Evolutionary conservation across 2,888 invertebrate species (phyloP), one percentile per base, ranked within the genome.

Genomic region (Acleris cristana): DNA sequence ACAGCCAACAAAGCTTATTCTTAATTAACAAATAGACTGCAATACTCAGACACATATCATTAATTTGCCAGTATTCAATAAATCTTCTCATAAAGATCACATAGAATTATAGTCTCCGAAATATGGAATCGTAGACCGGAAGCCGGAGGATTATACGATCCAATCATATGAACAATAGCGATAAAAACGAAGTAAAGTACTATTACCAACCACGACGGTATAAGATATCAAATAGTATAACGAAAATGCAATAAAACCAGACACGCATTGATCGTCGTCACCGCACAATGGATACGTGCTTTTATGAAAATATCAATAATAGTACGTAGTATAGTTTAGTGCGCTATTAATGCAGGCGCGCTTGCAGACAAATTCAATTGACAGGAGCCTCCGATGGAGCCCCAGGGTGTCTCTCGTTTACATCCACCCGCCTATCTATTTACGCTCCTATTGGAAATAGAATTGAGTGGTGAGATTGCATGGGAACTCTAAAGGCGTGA

Each of bases 331-430:
- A 80, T 84, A 88, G 87, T 90, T 90, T 90, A 90, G 86, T 86
- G 79, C 80, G 86, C 87, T 86, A 87, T 91, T 90, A 90, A 89
- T 86, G 83, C 81, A 80, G 83, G 82, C 81, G 87, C 87, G 89
- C 87, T 89, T 84, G 90, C 89, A 90, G 92, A 92, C 92, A 90
- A 92, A 92, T 90, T 92, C 90, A 92, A 92, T 92, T 91, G 90
- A 85, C 88, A 86, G 82, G 79, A 88, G 87, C 87, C 86, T 86
- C 87, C 87, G 79, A 75, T 79, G 78, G 72, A 85, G 87, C 88
- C 84, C 86, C 87, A 78, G 88, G 89, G 88, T 82, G 86, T 83
- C 86, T 81, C 83, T 84, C 88, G 84, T 84, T 87, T 86, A 87
- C 85, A 87, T 86, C 85, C 76, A 83, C 83, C 82, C 85, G 85